Evolutionary conservation across 2,888 invertebrate genomes (phyloP).

Genomic region (Eulithis prunata): DNA sequence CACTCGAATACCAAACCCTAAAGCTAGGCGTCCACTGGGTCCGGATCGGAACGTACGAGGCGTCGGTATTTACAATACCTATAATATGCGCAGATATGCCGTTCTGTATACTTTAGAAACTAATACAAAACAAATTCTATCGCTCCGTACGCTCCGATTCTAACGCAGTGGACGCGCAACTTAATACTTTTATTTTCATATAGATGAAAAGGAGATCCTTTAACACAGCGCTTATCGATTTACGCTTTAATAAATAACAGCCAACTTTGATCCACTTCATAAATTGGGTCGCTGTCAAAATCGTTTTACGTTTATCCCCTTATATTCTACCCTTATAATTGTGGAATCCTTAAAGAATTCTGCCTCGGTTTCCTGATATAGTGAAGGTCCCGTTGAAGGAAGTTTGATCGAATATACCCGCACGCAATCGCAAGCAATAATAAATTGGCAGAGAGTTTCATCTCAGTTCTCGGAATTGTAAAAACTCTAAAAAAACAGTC

Average conservation of each 20-base stretch:
- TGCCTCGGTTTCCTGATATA: neutral
- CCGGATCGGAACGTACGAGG: too few relatives aligned
- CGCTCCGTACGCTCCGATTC: too few relatives aligned
- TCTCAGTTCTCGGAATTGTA: too few relatives aligned
- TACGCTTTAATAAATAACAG: slow-evolving; percentile 63
- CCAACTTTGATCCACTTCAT: slow-evolving; percentile 64
- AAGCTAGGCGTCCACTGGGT: too few relatives aligned
- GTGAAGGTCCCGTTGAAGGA: neutral
- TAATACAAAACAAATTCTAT: too few relatives aligned
- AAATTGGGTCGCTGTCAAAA: slow-evolving; percentile 59
- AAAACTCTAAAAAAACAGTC: too few relatives aligned
- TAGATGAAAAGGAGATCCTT: slow-evolving; percentile 47
- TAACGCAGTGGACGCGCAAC: neutral
- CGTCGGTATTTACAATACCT: too few relatives aligned
- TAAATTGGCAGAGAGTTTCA: too few relatives aligned
- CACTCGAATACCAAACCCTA: slow-evolving; percentile 23
- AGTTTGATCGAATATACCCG: neutral
- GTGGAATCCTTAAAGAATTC: slow-evolving; percentile 15
- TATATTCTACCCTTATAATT: slow-evolving; percentile 32
- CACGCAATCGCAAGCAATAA: too few relatives aligned
- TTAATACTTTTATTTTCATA: slow-evolving; percentile 38
- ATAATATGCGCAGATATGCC: too few relatives aligned
- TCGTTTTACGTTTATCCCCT: slow-evolving; percentile 39
- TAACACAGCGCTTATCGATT: slow-evolving; percentile 55
- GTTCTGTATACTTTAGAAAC: too few relatives aligned